Evolutionary conservation across 2,113 vertebrate genomes (phyloP).

Genomic region (Cacatua alba): DNA sequence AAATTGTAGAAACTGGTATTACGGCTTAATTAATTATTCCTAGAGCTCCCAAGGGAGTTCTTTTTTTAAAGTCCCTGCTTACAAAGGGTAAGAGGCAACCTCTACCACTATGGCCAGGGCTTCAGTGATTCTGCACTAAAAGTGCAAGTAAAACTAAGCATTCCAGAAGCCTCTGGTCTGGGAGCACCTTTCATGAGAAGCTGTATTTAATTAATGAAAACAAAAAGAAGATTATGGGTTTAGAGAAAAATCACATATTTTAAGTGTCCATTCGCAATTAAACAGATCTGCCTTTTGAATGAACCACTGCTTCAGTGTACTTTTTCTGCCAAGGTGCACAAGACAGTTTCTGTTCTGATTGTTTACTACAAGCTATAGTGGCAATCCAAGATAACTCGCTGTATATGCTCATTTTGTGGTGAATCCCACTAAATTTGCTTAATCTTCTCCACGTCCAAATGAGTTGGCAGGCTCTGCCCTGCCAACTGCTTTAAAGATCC

Average conservation of each 20-base stretch:
- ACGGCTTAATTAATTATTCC: not conserved
- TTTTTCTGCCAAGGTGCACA: not conserved
- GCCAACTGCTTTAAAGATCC: not conserved
- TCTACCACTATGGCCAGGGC: rapidly evolving
- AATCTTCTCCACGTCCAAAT: not conserved
- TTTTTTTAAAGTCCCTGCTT: not conserved
- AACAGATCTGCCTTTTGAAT: not conserved
- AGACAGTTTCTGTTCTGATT: not conserved
- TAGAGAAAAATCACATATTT: not conserved
- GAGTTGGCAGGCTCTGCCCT: not conserved
- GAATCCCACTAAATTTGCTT: not conserved
- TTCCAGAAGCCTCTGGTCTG: not conserved
- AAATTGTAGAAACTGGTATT: not conserved
- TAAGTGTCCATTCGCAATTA: not conserved
- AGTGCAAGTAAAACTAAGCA: not conserved
- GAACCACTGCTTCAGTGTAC: not conserved
- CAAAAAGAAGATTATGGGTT: not conserved
- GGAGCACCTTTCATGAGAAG: not conserved
- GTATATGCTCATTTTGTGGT: not conserved
- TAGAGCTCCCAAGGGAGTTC: not conserved
- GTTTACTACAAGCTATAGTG: not conserved
- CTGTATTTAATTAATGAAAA: not conserved
- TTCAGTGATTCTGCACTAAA: not conserved
- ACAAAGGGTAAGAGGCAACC: rapidly evolving
- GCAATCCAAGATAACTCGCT: not conserved